phyloP scores from a whole-genome alignment of 2,888 invertebrate species.

The Cybosia mesomella region DNA sequence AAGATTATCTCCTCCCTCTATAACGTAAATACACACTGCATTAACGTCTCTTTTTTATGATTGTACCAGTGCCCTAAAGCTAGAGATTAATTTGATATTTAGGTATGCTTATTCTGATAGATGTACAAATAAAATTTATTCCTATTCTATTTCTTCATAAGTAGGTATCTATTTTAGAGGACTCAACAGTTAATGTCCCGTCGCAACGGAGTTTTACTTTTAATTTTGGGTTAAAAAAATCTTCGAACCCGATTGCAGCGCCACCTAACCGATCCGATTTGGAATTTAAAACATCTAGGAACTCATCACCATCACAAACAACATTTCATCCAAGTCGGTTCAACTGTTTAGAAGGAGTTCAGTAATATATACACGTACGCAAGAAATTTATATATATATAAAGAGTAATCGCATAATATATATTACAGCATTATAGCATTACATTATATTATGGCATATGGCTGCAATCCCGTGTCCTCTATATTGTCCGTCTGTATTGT shows the following conservation, averaged over 20 bases:
- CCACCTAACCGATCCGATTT: neutral
- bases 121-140: too few relatives aligned
- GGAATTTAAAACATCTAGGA: neutral
- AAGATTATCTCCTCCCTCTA: slow-evolving; percentile 54
- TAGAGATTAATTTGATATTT: too few relatives aligned
- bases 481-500: too few relatives aligned
- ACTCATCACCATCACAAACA: neutral
- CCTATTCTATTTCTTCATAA: too few relatives aligned
- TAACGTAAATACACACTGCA: slow-evolving; percentile 46
- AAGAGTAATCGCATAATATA: neutral
- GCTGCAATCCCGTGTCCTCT: neutral
- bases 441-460: too few relatives aligned
- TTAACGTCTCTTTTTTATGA: slow-evolving; percentile 29
- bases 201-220: neutral
- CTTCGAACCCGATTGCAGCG: neutral
- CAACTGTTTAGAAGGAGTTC: neutral
- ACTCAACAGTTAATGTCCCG: neutral
- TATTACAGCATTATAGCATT: too few relatives aligned
- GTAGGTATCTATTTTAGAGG: neutral
- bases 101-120: too few relatives aligned
- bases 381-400: neutral
- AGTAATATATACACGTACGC: neutral
- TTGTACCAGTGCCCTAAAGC: slow-evolving; percentile 9
- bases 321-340: too few relatives aligned
- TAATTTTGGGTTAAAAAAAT: neutral